Base-by-base conservation (phyloP, 1,140 invertebrate species). In the Drosophila elegans region DNA sequence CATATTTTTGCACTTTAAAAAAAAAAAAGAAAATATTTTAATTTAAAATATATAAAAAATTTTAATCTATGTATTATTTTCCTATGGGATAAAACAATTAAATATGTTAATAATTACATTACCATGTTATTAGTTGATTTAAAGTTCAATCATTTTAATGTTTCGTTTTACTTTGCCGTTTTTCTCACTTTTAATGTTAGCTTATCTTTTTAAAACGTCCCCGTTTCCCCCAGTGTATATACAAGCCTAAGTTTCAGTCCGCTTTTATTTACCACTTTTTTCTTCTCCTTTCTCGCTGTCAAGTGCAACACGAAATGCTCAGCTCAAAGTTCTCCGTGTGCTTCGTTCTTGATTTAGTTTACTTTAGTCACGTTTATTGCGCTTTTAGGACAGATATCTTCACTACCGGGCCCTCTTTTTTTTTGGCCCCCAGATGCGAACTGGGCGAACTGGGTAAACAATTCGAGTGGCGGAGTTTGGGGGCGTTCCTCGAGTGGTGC, bases 291-390 rank as follows among this genome's bases (percentile, higher is more conserved):
- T 48, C 45, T 12, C 32, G 60, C 59, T 57, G 64, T 76, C 74
- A 63, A 74, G 61, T 66, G 72, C 72, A 68, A 76, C 55, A 60
- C 67, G 69, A 61, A 73, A 61, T 59, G 64, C 64, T 68, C 61
- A 63, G 45, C 64, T 68, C 60, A 53, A 53, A 68, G 64, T 66
- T 66, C 64, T 52, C 46, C 64, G 12, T 52, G 64, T 27, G 60
- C 64, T 45, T 66, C 64, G 68, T 57, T 71, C 68, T 71, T 71
- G 68, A 71, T 71, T 71, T 71, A 71, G 56, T 78, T 78, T 71
- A 78, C 66, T 78, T 78, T 56, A 78, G 55, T 78, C 54, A 78
- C 75, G 51, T 71, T 71, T 71, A 71, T 71, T 71, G 68, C 68
- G 64, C 68, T 71, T 71, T 71, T 71, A 71, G 68, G 66, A 71